These are phyloP conservation scores for Tetramorium bicarinatum DNA, from an alignment of 2,888 invertebrate species.

Conservation along the genomic window DNA sequence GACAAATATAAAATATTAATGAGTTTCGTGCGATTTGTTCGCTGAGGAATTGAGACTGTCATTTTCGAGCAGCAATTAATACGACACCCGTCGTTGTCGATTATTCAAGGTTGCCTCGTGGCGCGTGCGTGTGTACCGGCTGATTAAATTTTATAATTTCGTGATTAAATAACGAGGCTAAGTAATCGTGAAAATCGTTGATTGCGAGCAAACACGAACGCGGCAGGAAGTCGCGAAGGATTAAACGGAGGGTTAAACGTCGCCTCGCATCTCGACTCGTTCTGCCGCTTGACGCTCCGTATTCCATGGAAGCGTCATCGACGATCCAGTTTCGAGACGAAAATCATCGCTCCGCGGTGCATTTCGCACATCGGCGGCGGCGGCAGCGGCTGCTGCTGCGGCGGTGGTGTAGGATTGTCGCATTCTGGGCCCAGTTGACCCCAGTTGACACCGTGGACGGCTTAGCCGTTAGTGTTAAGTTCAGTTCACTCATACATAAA, in stretches of 20 bases:
- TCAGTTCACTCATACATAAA: constrained; percentile 85
- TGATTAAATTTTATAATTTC: constrained; percentile 62
- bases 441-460: constrained; percentile 85
- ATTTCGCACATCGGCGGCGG: constrained; percentile 77
- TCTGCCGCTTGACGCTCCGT: constrained; percentile 26
- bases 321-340: constrained; percentile 75
- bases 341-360: constrained; percentile 73
- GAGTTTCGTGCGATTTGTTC: not conserved
- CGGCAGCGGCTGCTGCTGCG: constrained; percentile 1
- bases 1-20: not conserved
- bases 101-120: constrained; percentile 21
- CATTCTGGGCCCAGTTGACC: constrained; percentile 86
- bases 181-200: constrained; percentile 39
- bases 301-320: constrained; percentile 74
- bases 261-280: constrained; percentile 43
- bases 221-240: constrained; percentile 48
- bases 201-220: constrained; percentile 44
- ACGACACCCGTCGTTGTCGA: not conserved
- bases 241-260: constrained; percentile 55
- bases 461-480: constrained; percentile 85
- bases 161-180: constrained; percentile 46
- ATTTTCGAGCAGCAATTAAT: constrained; percentile 15
- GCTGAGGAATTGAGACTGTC: not conserved
- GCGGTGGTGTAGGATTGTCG: constrained; percentile 83
- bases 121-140: not conserved